These are phyloP conservation scores for Ligdia adustata DNA, from an alignment of 2,888 invertebrate species.

Conservation along the genomic window DNA sequence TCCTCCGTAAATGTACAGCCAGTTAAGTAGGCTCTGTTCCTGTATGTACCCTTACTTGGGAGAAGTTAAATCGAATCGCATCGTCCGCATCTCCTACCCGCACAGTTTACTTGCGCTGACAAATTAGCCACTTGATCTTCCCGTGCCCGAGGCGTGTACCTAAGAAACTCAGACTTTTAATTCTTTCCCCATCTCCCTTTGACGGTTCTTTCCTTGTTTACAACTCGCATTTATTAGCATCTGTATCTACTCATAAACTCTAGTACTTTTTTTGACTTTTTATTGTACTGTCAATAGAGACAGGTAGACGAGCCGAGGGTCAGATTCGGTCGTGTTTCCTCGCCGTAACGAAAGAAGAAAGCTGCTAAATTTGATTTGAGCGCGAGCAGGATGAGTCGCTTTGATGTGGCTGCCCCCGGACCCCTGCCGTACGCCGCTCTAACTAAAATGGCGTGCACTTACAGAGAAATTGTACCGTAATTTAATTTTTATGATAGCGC, in stretches of 20 bases:
- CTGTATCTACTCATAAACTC: slow-evolving; percentile 37
- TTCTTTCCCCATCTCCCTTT: slow-evolving; percentile 52
- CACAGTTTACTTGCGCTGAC: slow-evolving; percentile 70
- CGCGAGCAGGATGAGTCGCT: slow-evolving; percentile 68
- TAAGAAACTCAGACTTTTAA: slow-evolving; percentile 60
- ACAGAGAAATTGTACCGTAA: slow-evolving; percentile 77
- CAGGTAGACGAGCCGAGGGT: slow-evolving; percentile 45
- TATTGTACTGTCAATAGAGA: slow-evolving; percentile 35
- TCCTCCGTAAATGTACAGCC: slow-evolving; percentile 66
- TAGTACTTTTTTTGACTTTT: slow-evolving; percentile 37
- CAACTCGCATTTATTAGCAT: slow-evolving; percentile 49
- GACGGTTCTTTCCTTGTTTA: slow-evolving; percentile 52
- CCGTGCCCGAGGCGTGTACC: slow-evolving; percentile 60
- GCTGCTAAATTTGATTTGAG: slow-evolving; percentile 79
- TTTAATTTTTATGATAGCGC: slow-evolving; percentile 83
- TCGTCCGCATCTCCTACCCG: slow-evolving; percentile 61
- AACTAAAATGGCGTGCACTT: slow-evolving; percentile 77
- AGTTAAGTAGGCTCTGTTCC: slow-evolving; percentile 70
- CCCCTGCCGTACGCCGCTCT: slow-evolving; percentile 49
- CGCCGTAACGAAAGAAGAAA: slow-evolving; percentile 71
- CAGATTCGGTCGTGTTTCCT: slow-evolving; percentile 53
- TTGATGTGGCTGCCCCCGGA: slow-evolving; percentile 73
- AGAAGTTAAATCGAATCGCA: slow-evolving; percentile 82
- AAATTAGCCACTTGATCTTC: slow-evolving; percentile 78
- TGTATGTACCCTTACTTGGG: slow-evolving; percentile 59